Evolutionary conservation across 1,140 invertebrate species (phyloP).

Genomic region (Drosophila pallidifrons): DNA sequence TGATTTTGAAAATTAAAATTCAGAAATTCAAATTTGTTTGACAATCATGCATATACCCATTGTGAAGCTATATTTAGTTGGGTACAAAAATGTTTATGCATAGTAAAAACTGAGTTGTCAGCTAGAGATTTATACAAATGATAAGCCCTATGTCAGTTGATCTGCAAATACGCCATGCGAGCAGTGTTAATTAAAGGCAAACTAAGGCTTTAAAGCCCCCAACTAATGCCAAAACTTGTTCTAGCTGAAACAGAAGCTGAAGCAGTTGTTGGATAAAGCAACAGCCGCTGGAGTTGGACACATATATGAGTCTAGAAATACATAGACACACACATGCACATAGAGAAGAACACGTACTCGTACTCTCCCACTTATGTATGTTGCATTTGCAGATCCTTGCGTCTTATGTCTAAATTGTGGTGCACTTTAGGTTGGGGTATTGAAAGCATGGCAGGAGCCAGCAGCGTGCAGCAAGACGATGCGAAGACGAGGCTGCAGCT

Average conservation of each 20-base stretch:
- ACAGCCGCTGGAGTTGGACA: neutral
- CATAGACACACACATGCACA: neutral
- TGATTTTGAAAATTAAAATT: neutral
- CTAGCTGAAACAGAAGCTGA: neutral
- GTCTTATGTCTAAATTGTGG: conserved; percentile 66
- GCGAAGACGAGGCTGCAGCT: conserved; percentile 17
- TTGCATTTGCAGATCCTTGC: conserved; percentile 9
- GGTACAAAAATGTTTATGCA: conserved; percentile 33
- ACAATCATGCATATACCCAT: neutral
- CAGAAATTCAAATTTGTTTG: neutral
- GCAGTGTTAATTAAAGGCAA: conserved; percentile 17
- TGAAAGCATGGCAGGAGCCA: conserved; percentile 46
- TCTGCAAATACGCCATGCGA: conserved; percentile 11
- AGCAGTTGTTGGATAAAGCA: neutral
- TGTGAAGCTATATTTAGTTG: neutral
- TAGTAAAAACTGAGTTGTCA: conserved; percentile 38
- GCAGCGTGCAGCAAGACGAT: conserved; percentile 48
- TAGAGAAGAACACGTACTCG: neutral
- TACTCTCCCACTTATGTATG: neutral
- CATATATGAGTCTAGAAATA: neutral
- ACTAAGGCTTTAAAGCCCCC: conserved; percentile 4
- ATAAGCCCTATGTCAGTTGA: conserved; percentile 47
- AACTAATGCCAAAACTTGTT: neutral
- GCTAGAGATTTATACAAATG: conserved; percentile 37
- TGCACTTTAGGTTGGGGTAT: conserved; percentile 54